Percentiles rank a stretch among this genome's conserved stretches.
phyloP scores from a whole-genome alignment of 2,113 vertebrate genomes.

The Forbesichthys agassizii region DNA sequence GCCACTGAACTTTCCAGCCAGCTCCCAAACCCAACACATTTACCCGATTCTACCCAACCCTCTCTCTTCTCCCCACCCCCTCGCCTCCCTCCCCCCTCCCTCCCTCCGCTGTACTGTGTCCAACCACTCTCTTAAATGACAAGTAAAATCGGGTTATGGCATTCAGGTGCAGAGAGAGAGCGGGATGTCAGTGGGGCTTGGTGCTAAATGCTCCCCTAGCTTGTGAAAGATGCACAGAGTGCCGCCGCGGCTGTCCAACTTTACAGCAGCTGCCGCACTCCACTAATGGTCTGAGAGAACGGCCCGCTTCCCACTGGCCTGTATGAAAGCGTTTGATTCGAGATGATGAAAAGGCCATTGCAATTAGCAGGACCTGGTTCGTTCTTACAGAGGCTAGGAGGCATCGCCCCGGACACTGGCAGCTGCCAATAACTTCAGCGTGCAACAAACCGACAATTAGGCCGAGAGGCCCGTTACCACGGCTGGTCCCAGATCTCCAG shows the following conservation, averaged over 20 bases:
- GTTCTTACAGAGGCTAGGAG: constrained; percentile 79
- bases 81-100: constrained; percentile 38
- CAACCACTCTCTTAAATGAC: constrained; percentile 82
- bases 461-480: constrained; percentile 70
- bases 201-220: constrained; percentile 74
- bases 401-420: constrained; percentile 78
- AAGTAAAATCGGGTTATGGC: constrained; percentile 80
- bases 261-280: constrained; percentile 62
- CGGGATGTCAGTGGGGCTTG: constrained; percentile 77
- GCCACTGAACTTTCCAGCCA: constrained; percentile 81
- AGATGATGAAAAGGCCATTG: constrained; percentile 93
- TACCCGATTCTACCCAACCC: constrained; percentile 1
- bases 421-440: constrained; percentile 87
- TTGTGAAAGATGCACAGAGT: background rate
- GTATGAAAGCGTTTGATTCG: constrained; percentile 83
- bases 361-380: constrained; percentile 84
- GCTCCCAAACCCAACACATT: constrained; percentile 32
- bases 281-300: constrained; percentile 80
- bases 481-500: constrained; percentile 78
- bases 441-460: constrained; percentile 85
- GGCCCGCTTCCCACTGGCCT: constrained; percentile 67
- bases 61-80: background rate
- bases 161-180: constrained; percentile 74
- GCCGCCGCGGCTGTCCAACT: constrained; percentile 47
- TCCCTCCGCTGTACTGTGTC: constrained; percentile 33